These are phyloP conservation scores for Amphiprion clarkii DNA, from an alignment of 2,797 vertebrate species.

Conservation along the genomic window DNA sequence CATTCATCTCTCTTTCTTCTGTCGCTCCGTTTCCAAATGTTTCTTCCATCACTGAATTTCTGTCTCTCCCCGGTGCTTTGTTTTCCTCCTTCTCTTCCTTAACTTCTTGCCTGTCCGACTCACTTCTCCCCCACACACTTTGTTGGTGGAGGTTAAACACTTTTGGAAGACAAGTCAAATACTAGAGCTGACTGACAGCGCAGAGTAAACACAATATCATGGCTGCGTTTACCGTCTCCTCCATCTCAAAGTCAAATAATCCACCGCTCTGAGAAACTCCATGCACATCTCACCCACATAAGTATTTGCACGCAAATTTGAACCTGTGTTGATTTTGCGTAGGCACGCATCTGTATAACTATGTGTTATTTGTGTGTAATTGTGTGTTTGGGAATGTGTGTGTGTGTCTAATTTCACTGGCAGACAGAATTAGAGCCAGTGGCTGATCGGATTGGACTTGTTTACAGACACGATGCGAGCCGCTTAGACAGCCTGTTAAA, in stretches of 20 bases:
- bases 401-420: constrained; percentile 79
- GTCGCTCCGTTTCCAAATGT: constrained; percentile 75
- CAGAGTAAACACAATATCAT: constrained; percentile 44
- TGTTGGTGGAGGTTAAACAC: constrained; percentile 45
- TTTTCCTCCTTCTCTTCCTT: no score
- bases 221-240: constrained; percentile 43
- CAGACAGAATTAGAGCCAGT: constrained; percentile 88
- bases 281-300: constrained; percentile 53
- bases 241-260: constrained; percentile 57
- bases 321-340: constrained; percentile 62
- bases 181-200: constrained; percentile 44
- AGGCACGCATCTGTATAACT: constrained; percentile 57
- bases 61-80: constrained; percentile 32
- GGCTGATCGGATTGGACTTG: constrained; percentile 90
- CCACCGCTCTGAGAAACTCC: constrained; percentile 41
- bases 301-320: constrained; percentile 59
- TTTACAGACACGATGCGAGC: constrained; percentile 88
- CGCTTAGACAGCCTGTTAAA: constrained; percentile 89
- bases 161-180: constrained; percentile 42
- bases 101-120: not conserved
- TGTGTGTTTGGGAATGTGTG: constrained; percentile 61
- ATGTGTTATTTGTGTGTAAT: constrained; percentile 64
- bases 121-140: constrained; percentile 53
- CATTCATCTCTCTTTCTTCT: constrained; percentile 77
- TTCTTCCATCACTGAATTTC: constrained; percentile 64